These are phyloP conservation scores for Thunnus albacares DNA, from an alignment of 2,797 vertebrate species.

Conservation along the genomic window DNA sequence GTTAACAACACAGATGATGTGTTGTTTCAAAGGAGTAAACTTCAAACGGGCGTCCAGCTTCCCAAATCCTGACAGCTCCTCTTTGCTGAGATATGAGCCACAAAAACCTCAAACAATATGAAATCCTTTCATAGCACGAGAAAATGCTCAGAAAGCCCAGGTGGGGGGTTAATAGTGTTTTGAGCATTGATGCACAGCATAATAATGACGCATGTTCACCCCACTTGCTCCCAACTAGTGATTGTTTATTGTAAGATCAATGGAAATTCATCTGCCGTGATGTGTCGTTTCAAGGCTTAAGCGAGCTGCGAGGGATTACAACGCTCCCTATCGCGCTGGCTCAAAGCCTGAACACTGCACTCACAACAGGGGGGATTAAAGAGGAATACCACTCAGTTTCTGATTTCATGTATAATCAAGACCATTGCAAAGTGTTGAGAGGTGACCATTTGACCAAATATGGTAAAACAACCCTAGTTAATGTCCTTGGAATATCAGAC, in stretches of 20 bases:
- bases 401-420: not conserved
- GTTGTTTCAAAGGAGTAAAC: slow-evolving; percentile 20
- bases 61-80: slow-evolving; percentile 31
- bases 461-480: not conserved
- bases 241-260: slow-evolving; percentile 55
- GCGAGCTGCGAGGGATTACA: slow-evolving; percentile 44
- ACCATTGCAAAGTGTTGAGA: not conserved
- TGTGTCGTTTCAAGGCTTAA: slow-evolving; percentile 39
- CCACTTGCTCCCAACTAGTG: slow-evolving; percentile 22
- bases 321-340: slow-evolving; percentile 3
- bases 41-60: slow-evolving; percentile 26
- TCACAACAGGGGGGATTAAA: slow-evolving; percentile 10
- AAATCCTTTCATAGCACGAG: slow-evolving; percentile 7
- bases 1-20: slow-evolving; percentile 7
- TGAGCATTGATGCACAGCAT: slow-evolving; percentile 15
- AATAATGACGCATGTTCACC: slow-evolving; percentile 26
- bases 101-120: not conserved
- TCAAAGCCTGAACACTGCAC: slow-evolving; percentile 15
- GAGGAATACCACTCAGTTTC: slow-evolving; percentile 7
- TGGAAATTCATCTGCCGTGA: slow-evolving; percentile 32
- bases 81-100: slow-evolving; percentile 10
- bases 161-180: slow-evolving; percentile 17
- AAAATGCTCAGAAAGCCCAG: slow-evolving; percentile 6
- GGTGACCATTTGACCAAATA: not conserved
- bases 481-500: not conserved